Evolutionary conservation across 2,797 vertebrate species (phyloP).

Genomic region (Neosalanx taihuensis): DNA sequence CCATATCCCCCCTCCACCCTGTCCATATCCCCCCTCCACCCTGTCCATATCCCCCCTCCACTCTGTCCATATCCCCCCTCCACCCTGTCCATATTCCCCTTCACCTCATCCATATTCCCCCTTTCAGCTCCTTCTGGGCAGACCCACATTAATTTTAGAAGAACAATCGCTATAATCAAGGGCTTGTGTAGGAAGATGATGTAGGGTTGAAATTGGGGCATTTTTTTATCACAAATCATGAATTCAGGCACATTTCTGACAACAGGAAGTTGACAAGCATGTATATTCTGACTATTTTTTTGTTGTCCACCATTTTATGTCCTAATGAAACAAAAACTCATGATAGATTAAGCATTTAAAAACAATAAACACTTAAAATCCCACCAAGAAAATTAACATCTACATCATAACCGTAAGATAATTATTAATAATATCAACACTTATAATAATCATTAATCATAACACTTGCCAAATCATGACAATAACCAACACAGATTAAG

Average conservation of each 20-base stretch:
- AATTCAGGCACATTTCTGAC: slow-evolving; percentile 67
- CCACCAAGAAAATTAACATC: slow-evolving; percentile 82
- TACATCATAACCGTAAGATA: slow-evolving; percentile 75
- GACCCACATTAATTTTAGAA: neutral
- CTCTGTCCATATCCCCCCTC: slow-evolving; percentile 24
- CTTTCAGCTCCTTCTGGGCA: slow-evolving; percentile 27
- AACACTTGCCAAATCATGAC: slow-evolving; percentile 82
- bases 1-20: slow-evolving; percentile 17
- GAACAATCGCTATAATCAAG: slow-evolving; percentile 33
- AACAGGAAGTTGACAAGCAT: slow-evolving; percentile 75
- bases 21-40: slow-evolving; percentile 3
- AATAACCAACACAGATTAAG: slow-evolving; percentile 76
- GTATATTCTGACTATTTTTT: slow-evolving; percentile 65
- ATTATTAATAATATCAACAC: slow-evolving; percentile 83
- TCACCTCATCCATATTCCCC: slow-evolving; percentile 11
- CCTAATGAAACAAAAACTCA: slow-evolving; percentile 66
- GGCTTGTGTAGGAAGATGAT: slow-evolving; percentile 66
- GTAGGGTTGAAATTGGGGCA: slow-evolving; percentile 59
- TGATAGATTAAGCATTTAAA: slow-evolving; percentile 76
- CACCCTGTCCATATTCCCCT: slow-evolving; percentile 14
- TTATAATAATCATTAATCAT: slow-evolving; percentile 82
- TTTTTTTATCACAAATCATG: slow-evolving; percentile 47
- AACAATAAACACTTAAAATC: slow-evolving; percentile 81
- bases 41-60: neutral
- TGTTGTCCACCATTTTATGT: slow-evolving; percentile 69